A percentile compares a stretch with the other conserved stretches of the same genome.
Evolutionary conservation across 2,888 invertebrate genomes (phyloP).

Genomic region (Eilema caniola): DNA sequence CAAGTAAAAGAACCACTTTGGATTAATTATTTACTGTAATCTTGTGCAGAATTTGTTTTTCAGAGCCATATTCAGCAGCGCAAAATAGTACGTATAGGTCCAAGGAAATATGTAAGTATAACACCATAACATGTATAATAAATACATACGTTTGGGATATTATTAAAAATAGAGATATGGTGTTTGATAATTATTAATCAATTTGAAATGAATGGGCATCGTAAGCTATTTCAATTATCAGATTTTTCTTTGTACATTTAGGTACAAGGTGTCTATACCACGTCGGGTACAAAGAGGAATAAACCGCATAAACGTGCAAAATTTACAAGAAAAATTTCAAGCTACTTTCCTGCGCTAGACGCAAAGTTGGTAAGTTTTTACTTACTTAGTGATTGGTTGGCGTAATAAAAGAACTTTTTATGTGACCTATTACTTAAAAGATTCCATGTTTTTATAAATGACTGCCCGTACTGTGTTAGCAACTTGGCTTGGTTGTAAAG

Average conservation of each 20-base stretch:
- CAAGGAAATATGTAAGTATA: too few species aligned
- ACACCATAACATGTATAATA: too few species aligned
- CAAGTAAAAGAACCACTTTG: conserved; percentile 4
- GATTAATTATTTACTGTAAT: neutral
- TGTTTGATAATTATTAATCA: too few species aligned
- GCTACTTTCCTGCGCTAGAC: conserved; percentile 16
- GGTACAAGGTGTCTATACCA: too few species aligned
- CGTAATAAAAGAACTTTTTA: conserved; percentile 20
- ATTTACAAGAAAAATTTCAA: conserved; percentile 20
- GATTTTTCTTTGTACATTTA: too few species aligned
- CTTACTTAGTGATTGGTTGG: conserved; percentile 20
- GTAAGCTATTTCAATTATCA: too few species aligned
- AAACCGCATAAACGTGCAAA: conserved; percentile 9
- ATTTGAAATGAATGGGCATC: too few species aligned
- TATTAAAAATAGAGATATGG: too few species aligned
- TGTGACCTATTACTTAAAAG: conserved; percentile 12
- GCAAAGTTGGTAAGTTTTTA: conserved; percentile 20
- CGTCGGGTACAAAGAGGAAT: neutral
- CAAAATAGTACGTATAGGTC: neutral
- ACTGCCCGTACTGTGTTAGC: conserved; percentile 3
- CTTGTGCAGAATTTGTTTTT: neutral
- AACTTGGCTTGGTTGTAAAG: neutral
- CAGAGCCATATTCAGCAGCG: neutral
- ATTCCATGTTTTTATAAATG: conserved; percentile 10
- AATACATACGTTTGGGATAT: too few species aligned